Evolutionary conservation across 2,797 vertebrate species (phyloP).

Genomic region (Cygnus olor): DNA sequence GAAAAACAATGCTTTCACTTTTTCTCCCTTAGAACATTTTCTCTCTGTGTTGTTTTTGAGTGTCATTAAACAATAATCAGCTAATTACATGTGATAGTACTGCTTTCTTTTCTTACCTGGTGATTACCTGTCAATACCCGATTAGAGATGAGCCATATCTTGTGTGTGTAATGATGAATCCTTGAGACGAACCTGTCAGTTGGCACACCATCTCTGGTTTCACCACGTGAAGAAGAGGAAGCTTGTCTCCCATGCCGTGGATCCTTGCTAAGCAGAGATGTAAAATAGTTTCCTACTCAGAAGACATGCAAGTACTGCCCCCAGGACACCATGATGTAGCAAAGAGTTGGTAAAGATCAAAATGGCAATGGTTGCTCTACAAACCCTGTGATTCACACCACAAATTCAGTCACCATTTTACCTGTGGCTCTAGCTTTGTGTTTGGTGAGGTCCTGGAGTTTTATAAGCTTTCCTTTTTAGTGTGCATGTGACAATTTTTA

Average conservation of each 20-base stretch:
- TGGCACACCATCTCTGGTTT: background rate
- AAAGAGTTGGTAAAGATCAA: background rate
- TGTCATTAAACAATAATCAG: background rate
- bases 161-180: background rate
- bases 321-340: background rate
- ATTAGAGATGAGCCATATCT: background rate
- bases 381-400: no score
- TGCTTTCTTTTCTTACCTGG: background rate
- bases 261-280: background rate
- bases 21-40: background rate
- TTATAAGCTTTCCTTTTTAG: background rate
- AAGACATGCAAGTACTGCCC: background rate
- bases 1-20: background rate
- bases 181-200: background rate
- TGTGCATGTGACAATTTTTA: rapidly evolving
- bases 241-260: background rate
- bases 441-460: background rate
- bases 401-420: background rate
- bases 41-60: rapidly evolving
- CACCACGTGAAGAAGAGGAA: background rate
- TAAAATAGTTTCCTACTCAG: background rate
- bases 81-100: background rate
- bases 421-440: background rate
- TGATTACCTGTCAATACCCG: background rate
- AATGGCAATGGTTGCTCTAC: rapidly evolving